Conservation (phyloP, 2,888 invertebrate species). For the Coleophora flavipennella region DNA sequence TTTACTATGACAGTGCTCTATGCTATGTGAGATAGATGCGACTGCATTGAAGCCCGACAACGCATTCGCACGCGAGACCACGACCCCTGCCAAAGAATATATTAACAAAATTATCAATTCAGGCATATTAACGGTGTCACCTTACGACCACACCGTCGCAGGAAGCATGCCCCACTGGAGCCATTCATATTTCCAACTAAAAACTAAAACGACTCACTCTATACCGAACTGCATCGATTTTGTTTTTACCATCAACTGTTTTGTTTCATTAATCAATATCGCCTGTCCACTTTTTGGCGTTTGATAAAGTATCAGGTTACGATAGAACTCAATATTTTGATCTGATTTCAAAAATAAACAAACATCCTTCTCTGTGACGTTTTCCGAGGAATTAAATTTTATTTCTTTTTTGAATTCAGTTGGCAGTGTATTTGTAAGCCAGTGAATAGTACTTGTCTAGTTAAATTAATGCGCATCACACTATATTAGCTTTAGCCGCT, state of each 20-base stretch:
- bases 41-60: slow-evolving; percentile 57
- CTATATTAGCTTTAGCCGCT: too few species aligned
- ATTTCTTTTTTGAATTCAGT: too few species aligned
- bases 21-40: too few species aligned
- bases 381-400: background rate
- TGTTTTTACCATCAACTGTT: slow-evolving; percentile 37
- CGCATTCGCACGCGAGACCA: slow-evolving; percentile 63
- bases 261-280: slow-evolving; percentile 34
- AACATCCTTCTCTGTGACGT: background rate
- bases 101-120: slow-evolving; percentile 69
- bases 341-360: slow-evolving; percentile 8
- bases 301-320: slow-evolving; percentile 31
- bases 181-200: slow-evolving; percentile 32
- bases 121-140: slow-evolving; percentile 65
- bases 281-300: slow-evolving; percentile 26
- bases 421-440: too few species aligned
- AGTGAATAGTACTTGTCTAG: too few species aligned
- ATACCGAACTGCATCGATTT: slow-evolving; percentile 41
- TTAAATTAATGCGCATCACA: too few species aligned
- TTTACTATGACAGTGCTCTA: too few species aligned
- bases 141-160: slow-evolving; percentile 70
- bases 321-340: slow-evolving; percentile 27
- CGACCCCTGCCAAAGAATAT: slow-evolving; percentile 49
- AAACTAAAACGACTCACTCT: slow-evolving; percentile 61
- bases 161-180: slow-evolving; percentile 63